These are phyloP conservation scores for Coryphaenoides rupestris DNA, from an alignment of 2,113 vertebrate genomes.

Conservation along the genomic window DNA sequence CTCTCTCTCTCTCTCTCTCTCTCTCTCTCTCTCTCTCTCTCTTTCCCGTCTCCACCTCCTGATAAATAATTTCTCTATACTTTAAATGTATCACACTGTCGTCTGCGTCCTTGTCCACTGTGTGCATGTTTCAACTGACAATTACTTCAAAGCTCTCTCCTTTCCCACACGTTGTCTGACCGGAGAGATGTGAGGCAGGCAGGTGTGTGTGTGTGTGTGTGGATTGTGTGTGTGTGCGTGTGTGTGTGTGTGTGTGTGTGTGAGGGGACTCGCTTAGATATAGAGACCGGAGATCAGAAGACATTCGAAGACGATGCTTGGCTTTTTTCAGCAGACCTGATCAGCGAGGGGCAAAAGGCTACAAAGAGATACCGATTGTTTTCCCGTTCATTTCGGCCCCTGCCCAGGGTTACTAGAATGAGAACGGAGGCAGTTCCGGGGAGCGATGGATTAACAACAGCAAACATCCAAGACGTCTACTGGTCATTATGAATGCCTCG, in stretches of 20 bases:
- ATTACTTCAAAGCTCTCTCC: background rate
- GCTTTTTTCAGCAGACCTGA: background rate
- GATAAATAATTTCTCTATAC: background rate
- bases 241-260: too few species aligned
- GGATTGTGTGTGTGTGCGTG: too few species aligned
- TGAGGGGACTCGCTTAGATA: too few species aligned
- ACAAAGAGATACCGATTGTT: background rate
- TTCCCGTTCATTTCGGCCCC: background rate
- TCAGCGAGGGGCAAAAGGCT: background rate
- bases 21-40: constrained; percentile 1
- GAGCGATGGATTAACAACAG: constrained; percentile 9
- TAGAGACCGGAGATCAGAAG: background rate
- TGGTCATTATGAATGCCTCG: constrained; percentile 76
- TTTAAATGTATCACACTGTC: background rate
- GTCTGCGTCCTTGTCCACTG: background rate
- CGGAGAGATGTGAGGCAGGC: background rate
- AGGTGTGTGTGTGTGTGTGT: too few species aligned
- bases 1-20: constrained; percentile 6
- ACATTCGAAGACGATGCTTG: background rate
- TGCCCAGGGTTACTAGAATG: background rate
- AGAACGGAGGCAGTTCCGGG: background rate
- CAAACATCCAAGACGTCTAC: background rate
- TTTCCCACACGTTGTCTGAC: background rate
- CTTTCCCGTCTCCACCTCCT: background rate
- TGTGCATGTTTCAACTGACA: background rate